Conservation (phyloP, 2,888 invertebrate species). For the Eupithecia vulgata region DNA sequence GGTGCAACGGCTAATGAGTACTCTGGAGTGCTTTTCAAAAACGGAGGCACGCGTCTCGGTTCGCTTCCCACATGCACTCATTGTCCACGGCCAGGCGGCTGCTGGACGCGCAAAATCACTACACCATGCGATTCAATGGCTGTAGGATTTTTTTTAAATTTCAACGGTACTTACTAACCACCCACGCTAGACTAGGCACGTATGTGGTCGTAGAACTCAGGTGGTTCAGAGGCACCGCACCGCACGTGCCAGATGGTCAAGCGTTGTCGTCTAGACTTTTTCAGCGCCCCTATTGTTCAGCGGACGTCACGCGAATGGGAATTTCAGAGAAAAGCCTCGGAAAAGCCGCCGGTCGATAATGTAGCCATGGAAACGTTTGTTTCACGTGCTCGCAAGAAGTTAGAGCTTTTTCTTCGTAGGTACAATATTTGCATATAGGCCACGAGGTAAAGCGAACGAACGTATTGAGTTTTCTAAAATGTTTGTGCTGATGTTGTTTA, state of each 20-base stretch:
- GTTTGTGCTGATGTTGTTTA: background rate
- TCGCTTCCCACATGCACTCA: conserved; percentile 77
- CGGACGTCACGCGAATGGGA: conserved; percentile 76
- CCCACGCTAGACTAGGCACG: conserved; percentile 45
- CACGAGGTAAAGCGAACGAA: conserved; percentile 58
- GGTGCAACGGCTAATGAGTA: conserved; percentile 78
- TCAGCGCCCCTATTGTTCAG: conserved; percentile 74
- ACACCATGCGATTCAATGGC: conserved; percentile 55
- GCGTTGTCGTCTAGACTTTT: conserved; percentile 57
- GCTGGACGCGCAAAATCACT: conserved; percentile 60
- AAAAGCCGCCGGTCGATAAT: conserved; percentile 81
- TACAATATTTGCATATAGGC: conserved; percentile 78
- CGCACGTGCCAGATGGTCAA: conserved; percentile 39
- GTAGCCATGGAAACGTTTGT: conserved; percentile 79
- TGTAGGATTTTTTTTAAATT: conserved; percentile 51
- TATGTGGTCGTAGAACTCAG: conserved; percentile 35
- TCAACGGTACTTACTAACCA: conserved; percentile 53
- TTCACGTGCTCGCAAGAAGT: conserved; percentile 72
- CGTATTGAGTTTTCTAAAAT: background rate
- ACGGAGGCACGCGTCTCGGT: conserved; percentile 74
- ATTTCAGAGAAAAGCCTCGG: conserved; percentile 78
- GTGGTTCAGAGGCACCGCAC: conserved; percentile 33
- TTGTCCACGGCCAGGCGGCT: conserved; percentile 64
- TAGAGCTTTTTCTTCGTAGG: conserved; percentile 60
- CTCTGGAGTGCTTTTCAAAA: conserved; percentile 72